phyloP scores from a whole-genome alignment of 2,888 invertebrate species.

The Leptothorax acervorum region DNA sequence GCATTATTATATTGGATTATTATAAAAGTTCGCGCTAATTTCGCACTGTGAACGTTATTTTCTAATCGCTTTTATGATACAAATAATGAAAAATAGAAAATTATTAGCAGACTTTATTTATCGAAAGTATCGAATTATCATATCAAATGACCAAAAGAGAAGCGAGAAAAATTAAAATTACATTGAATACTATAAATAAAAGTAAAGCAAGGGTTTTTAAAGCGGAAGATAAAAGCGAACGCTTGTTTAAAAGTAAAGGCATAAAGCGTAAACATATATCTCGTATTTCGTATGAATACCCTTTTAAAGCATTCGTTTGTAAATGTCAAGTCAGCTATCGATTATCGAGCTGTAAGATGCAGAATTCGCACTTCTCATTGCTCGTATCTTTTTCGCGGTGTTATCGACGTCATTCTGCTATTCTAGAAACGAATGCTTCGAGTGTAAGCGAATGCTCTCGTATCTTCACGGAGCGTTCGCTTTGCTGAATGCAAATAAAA shows the following conservation, averaged over 20 bases:
- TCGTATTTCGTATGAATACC: not conserved
- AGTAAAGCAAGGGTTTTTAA: not conserved
- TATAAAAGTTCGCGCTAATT: not conserved
- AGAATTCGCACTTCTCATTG: not conserved
- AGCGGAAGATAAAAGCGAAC: not conserved
- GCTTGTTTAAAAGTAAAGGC: not conserved
- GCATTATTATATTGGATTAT: not conserved
- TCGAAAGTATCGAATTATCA: not conserved
- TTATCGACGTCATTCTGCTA: not conserved
- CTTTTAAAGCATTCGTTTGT: slow-evolving; percentile 11
- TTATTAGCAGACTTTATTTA: not conserved
- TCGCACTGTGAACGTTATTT: not conserved
- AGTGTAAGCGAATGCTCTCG: not conserved
- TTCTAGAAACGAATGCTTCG: slow-evolving; percentile 3
- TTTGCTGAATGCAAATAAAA: not conserved
- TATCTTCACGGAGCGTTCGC: not conserved
- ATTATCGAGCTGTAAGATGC: not conserved
- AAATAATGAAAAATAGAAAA: not conserved
- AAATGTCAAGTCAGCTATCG: not conserved
- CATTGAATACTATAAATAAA: not conserved
- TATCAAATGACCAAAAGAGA: not conserved
- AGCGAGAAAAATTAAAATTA: not conserved
- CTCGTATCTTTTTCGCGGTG: not conserved
- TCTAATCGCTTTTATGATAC: not conserved
- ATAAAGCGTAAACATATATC: not conserved